Percentiles rank a stretch among this genome's conserved stretches.
Conservation (phyloP, 2,797 vertebrate species). For the Sebastiscus albofasciatus region DNA sequence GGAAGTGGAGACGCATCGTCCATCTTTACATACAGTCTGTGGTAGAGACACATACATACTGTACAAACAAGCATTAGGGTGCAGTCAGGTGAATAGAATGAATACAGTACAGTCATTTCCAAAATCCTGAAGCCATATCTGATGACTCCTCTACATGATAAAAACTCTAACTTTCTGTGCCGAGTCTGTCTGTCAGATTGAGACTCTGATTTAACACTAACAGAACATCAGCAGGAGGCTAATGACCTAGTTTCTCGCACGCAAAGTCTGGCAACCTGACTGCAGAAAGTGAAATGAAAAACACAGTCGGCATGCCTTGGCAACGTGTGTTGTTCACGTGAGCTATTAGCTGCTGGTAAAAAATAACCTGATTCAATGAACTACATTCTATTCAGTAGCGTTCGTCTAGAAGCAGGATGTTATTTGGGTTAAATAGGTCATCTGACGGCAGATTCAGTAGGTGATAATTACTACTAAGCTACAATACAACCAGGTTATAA, state of each 20-base stretch:
- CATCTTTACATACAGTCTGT: no score
- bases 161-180: constrained; percentile 1
- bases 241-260: background rate
- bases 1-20: no score
- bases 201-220: constrained; percentile 2
- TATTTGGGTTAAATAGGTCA: constrained; percentile 49
- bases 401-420: constrained; percentile 28
- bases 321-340: background rate
- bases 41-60: constrained; percentile 27
- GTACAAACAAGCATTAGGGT: constrained; percentile 46
- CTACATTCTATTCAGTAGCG: constrained; percentile 42
- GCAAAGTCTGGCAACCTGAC: background rate
- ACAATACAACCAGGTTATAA: constrained; percentile 36
- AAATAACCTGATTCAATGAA: constrained; percentile 48
- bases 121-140: constrained; percentile 19
- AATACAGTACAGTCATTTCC: constrained; percentile 51
- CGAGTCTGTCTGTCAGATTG: background rate
- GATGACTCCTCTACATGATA: constrained; percentile 28
- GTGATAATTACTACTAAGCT: constrained; percentile 44
- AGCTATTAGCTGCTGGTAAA: constrained; percentile 31
- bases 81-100: constrained; percentile 40
- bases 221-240: constrained; percentile 27
- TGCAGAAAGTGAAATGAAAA: constrained; percentile 27
- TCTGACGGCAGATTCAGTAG: constrained; percentile 44
- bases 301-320: constrained; percentile 37